Evolutionary conservation across 1,140 invertebrate species (phyloP).

Genomic region (Tetramorium simillimum): DNA sequence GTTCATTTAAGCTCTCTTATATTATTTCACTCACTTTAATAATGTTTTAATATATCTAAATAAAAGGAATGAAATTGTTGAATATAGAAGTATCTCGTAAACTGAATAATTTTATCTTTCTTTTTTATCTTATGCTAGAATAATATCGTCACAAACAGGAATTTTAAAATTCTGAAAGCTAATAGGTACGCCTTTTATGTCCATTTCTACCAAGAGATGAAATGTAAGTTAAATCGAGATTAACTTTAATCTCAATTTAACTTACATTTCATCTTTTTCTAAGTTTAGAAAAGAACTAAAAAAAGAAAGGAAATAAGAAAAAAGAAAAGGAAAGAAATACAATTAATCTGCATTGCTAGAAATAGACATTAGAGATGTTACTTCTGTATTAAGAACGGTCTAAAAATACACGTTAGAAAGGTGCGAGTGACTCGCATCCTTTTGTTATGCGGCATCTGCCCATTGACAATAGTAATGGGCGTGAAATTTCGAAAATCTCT

Average conservation of each 20-base stretch:
- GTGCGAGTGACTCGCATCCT: constrained; percentile 71
- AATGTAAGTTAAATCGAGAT: too few species aligned
- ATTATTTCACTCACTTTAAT: neutral
- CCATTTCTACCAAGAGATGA: too few species aligned
- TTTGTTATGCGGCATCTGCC: constrained; percentile 79
- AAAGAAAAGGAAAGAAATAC: too few species aligned
- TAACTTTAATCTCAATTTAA: too few species aligned
- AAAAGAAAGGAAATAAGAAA: too few species aligned
- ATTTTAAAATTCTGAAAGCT: neutral
- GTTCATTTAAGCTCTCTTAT: neutral
- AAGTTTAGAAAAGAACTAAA: too few species aligned
- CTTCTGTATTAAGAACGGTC: constrained; percentile 52
- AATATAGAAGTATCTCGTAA: neutral
- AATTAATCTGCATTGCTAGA: too few species aligned
- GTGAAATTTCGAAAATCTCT: constrained; percentile 84
- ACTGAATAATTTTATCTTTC: neutral
- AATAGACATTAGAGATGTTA: neutral
- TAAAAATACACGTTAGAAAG: constrained; percentile 60
- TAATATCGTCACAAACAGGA: neutral
- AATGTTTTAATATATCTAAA: neutral
- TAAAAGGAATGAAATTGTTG: neutral
- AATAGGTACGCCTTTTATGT: neutral
- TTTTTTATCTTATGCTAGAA: neutral
- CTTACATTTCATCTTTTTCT: too few species aligned
- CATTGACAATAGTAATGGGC: constrained; percentile 84